Conservation (phyloP, 2,888 invertebrate species). For the Rhabditoides inermis region DNA sequence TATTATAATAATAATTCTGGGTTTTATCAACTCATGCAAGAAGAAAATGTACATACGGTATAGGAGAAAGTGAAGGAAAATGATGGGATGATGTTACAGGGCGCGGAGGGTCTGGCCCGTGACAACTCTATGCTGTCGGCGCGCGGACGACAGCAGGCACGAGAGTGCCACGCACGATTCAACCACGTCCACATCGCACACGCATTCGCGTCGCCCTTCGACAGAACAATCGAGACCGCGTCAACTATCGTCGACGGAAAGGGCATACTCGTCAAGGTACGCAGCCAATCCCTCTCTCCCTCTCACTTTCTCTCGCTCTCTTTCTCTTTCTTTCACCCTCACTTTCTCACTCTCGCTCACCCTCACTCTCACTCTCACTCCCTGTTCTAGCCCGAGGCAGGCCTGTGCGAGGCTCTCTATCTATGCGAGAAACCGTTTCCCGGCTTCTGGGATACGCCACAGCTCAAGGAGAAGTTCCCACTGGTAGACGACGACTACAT, state of each 20-base stretch:
- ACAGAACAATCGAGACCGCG: constrained; percentile 46
- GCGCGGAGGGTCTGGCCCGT: constrained; percentile 17
- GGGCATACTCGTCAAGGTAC: constrained; percentile 37
- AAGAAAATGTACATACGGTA: too few species aligned
- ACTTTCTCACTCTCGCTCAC: not conserved
- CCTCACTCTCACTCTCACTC: not conserved
- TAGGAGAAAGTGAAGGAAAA: too few species aligned
- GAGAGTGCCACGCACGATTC: constrained; percentile 37
- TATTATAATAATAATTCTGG: too few species aligned
- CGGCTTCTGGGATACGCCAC: constrained; percentile 28
- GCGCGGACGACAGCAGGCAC: constrained; percentile 40
- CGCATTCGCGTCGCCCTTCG: constrained; percentile 45
- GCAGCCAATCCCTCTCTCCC: not conserved
- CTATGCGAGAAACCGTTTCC: constrained; percentile 39
- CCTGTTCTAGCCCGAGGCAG: constrained; percentile 32
- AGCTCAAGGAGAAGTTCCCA: constrained; percentile 37
- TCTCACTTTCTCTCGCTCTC: not conserved
- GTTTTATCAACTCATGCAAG: too few species aligned
- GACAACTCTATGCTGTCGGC: constrained; percentile 46
- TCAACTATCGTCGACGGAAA: constrained; percentile 26
- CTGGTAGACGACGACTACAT: constrained; percentile 34
- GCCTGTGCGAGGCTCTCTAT: constrained; percentile 43
- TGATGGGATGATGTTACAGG: not conserved
- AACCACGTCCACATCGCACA: constrained; percentile 32
- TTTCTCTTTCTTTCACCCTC: not conserved